A percentile compares a stretch with the other conserved stretches of the same genome.
Evolutionary conservation across 2,113 vertebrate genomes (phyloP).

Genomic region (Mirza zaza): DNA sequence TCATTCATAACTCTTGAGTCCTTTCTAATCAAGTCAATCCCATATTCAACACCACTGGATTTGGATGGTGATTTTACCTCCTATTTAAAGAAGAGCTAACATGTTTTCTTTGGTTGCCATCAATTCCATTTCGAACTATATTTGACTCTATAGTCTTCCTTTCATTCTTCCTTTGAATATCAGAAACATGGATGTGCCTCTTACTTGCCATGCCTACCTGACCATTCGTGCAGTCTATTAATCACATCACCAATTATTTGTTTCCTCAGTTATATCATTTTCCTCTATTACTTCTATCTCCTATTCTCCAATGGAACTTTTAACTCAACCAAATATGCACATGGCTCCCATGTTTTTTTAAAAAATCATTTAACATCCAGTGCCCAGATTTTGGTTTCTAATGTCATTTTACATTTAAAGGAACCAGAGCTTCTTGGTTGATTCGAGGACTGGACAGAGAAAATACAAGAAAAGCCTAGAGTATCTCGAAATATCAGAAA

Average conservation of each 20-base stretch:
- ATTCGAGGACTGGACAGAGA: not conserved
- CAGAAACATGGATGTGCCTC: not conserved
- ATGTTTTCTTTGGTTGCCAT: not conserved
- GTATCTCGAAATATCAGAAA: not conserved
- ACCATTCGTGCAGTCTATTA: not conserved
- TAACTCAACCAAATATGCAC: not conserved
- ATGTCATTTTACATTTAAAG: not conserved
- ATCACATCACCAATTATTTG: not conserved
- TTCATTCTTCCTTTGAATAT: not conserved
- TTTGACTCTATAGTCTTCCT: not conserved
- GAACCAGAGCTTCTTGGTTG: not conserved
- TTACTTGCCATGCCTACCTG: accelerated
- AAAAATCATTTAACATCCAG: not conserved
- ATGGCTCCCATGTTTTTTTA: not conserved
- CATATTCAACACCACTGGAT: not conserved
- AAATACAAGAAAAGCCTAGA: not conserved
- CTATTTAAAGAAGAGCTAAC: not conserved
- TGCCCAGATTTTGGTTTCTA: not conserved
- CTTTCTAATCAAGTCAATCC: not conserved
- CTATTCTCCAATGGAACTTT: not conserved
- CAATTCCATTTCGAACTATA: not conserved
- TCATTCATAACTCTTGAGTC: not conserved
- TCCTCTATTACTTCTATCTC: not conserved
- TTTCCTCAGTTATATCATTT: not conserved
- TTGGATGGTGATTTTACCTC: not conserved